Base-by-base conservation (phyloP, 2,113 vertebrate genomes). In the Ptilorrhoa leucosticta region DNA sequence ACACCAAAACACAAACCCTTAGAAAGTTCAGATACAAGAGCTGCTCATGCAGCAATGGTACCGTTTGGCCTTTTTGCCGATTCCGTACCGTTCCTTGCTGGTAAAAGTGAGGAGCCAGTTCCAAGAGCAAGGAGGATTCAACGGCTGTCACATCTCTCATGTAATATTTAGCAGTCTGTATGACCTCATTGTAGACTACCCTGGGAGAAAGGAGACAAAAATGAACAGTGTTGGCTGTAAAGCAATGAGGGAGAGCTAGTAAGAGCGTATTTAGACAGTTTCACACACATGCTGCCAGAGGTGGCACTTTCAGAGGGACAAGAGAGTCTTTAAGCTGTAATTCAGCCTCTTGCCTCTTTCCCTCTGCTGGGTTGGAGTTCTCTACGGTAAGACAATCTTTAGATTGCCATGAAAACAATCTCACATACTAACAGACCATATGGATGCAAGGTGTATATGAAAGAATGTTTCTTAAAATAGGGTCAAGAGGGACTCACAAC, bases 131-230 rank as follows among this genome's bases (percentile, higher is more conserved):
- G 5, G 99, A 97, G 2, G 99, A 99, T 73, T 99, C 99, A 5
- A 99, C 98, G 1, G 99, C 99, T 24, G 99, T 99, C 98, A 99
- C 99, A 26, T 99, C 99, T 23, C 99, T 98, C 99, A 99, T 99
- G 96, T 98, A 99, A 84, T 99, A 99, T 79, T 99, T 99, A 28
- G 98, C 97, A 19, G 99, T 99, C 90, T 99, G 99, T 83, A 99
- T 98, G 69, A 99, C 98, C 96, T 99, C 99, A 50, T 99, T 99
- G 97, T 99, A 99, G 64, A 99, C 98, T 20, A 99, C 99, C 99
- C 99, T 99, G 60, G 85, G 69, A 97, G 87, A 58, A 54, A 87
- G 30, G 9, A 58, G 80, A 50, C 33, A 53, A 15, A 44, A 77
- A 75, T 15, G 24, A 42, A 10, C 19, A 27, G 28, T 8, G 13